Evolutionary conservation across 1,140 invertebrate species (phyloP).

Genomic region (Bombus cullumanus): DNA sequence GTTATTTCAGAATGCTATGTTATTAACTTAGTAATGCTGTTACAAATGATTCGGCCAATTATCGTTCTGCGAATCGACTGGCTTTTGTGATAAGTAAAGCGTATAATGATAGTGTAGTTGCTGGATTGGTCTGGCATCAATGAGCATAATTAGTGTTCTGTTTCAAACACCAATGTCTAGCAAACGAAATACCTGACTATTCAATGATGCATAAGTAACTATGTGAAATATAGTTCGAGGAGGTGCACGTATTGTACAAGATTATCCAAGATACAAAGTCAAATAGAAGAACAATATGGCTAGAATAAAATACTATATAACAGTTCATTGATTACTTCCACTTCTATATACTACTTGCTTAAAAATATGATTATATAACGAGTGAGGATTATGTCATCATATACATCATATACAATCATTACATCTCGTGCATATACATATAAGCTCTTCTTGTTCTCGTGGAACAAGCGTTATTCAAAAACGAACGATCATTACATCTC

Average conservation of each 20-base stretch:
- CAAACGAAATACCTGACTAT: not conserved
- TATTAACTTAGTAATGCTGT: not conserved
- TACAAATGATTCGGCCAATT: not conserved
- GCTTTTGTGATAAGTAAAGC: slow-evolving; percentile 10
- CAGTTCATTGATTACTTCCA: not conserved
- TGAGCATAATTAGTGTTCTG: slow-evolving; percentile 3
- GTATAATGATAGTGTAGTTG: not conserved
- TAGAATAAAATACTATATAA: not conserved
- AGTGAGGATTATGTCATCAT: not conserved
- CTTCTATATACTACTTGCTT: not conserved
- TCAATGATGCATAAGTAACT: not conserved
- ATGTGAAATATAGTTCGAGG: not conserved
- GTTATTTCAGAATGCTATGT: not conserved
- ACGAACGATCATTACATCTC: too few relatives aligned
- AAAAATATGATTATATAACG: not conserved
- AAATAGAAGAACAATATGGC: not conserved
- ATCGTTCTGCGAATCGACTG: not conserved
- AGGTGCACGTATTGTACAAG: not conserved
- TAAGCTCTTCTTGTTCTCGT: too few relatives aligned
- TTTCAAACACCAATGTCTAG: not conserved
- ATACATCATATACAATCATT: too few relatives aligned
- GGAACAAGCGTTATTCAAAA: not conserved
- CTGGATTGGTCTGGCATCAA: not conserved
- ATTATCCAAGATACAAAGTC: not conserved
- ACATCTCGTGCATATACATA: too few relatives aligned